phyloP scores from a whole-genome alignment of 2,113 vertebrate genomes.

The Myanophis thanlyinensis region DNA sequence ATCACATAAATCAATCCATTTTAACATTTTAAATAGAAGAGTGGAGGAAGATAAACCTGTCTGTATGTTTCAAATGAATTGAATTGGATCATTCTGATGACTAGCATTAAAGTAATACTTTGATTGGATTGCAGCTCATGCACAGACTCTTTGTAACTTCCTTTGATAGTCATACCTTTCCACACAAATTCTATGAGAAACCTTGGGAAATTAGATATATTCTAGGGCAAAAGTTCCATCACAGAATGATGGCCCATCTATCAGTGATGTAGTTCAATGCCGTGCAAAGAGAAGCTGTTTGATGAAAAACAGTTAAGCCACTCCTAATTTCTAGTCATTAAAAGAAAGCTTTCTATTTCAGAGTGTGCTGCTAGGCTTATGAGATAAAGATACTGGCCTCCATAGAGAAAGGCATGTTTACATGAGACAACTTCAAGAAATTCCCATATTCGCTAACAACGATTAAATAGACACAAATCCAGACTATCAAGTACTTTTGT shows the following conservation, averaged over 20 bases:
- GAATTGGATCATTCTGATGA: not conserved
- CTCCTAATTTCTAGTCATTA: not conserved
- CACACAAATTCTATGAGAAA: not conserved
- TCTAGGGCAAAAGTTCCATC: not conserved
- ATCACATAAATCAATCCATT: not conserved
- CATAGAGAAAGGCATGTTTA: not conserved
- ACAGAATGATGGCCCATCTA: not conserved
- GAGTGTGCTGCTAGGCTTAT: not conserved
- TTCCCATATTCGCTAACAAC: not conserved
- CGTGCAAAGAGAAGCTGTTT: not conserved
- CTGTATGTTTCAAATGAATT: not conserved
- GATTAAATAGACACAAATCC: not conserved
- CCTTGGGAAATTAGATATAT: not conserved
- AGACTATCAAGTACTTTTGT: not conserved
- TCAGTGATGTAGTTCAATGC: not conserved
- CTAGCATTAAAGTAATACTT: not conserved
- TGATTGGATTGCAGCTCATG: not conserved
- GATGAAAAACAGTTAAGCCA: not conserved
- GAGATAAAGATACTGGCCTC: not conserved
- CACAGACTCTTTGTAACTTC: not conserved
- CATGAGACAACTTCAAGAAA: not conserved
- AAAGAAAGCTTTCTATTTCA: not conserved
- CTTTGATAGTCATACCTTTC: not conserved
- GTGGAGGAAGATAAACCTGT: not conserved
- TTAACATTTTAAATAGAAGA: not conserved